Base-by-base conservation (phyloP, 2,888 invertebrate species). In the Hedychridium roseum region DNA sequence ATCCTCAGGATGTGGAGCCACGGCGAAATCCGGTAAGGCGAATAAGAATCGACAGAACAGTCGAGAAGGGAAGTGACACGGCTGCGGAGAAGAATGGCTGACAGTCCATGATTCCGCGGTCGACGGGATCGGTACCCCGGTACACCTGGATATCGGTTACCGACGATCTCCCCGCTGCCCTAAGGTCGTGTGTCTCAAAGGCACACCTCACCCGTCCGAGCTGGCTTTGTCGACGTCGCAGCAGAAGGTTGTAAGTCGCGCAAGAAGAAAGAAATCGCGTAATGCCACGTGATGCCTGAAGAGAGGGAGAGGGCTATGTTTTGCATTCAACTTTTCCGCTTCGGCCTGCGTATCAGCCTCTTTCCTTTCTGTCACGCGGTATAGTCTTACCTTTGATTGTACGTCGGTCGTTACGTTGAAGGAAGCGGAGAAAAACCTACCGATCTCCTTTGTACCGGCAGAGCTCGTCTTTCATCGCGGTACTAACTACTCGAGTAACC, bases 311-410 rank as follows among this genome's bases (percentile, higher is more conserved):
- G n/a, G n/a, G n/a, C n/a, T n/a, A n/a, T n/a, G n/a, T n/a, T n/a
- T n/a, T n/a, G n/a, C n/a, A n/a, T n/a, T n/a, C n/a, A n/a, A n/a
- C n/a, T n/a, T n/a, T n/a, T n/a, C n/a, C n/a, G n/a, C n/a, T n/a
- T n/a, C n/a, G n/a, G n/a, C n/a, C n/a, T n/a, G n/a, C n/a, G n/a
- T n/a, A n/a, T n/a, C n/a, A n/a, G n/a, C n/a, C 9, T 20, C 32
- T 18, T 45, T 21, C 48, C 58, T 56, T 57, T 58, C 60, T 67
- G 73, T 71, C 72, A 73, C 66, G 76, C 66, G 51, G 73, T 68
- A 74, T 77, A 73, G 64, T 77, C 69, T 77, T 77, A 76, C 77
- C 60, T 66, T 66, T 66, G 66, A 76, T 73, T 69, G 68, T 65
- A 55, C 59, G 57, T 56, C 53, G 55, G 50, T 58, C 43, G 53